Evolutionary conservation across 2,888 invertebrate genomes (phyloP).

Genomic region (Polia nebulosa): DNA sequence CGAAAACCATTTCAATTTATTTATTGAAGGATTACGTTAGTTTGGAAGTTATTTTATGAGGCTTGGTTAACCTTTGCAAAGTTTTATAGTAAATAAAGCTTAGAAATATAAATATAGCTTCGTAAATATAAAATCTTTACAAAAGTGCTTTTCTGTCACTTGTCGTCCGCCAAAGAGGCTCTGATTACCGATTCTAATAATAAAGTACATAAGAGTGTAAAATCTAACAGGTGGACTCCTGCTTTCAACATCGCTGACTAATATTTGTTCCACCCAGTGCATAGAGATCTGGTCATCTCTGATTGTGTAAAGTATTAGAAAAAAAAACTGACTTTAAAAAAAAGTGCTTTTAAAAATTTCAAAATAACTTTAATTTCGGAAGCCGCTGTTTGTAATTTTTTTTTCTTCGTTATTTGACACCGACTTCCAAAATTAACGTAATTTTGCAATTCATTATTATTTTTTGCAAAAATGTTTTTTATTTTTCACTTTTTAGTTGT

Average conservation of each 20-base stretch:
- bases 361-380: no score
- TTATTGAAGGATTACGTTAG: conserved; percentile 41
- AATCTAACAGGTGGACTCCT: not conserved
- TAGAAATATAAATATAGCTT: not conserved
- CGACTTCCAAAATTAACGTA: no score
- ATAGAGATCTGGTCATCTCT: not conserved
- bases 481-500: no score
- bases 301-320: not conserved
- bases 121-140: no score
- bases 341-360: no score
- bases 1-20: conserved; percentile 36
- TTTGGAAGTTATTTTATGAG: conserved; percentile 29
- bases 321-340: no score
- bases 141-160: not conserved
- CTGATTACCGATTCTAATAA: no score
- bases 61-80: not conserved
- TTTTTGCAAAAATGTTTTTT: no score
- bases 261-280: not conserved
- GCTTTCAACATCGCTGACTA: not conserved
- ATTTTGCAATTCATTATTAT: no score
- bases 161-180: no score
- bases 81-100: not conserved
- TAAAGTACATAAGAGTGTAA: not conserved
- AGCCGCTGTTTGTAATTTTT: no score
- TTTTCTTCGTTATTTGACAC: no score